Evolutionary conservation across 2,113 vertebrate genomes (phyloP).

Genomic region (Campylomormyrus numenius): DNA sequence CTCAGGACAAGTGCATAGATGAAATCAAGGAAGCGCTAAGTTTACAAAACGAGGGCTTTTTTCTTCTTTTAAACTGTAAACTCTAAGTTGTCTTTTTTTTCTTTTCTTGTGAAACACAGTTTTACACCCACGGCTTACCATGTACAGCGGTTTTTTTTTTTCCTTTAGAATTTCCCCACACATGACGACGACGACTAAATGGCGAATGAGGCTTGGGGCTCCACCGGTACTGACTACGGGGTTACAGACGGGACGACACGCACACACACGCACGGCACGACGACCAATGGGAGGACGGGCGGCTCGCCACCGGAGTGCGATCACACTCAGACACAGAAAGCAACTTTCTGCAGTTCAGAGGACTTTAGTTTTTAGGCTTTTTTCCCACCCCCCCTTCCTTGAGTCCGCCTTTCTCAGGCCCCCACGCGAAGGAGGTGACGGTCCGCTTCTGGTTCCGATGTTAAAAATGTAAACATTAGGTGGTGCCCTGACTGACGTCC

Average conservation of each 20-base stretch:
- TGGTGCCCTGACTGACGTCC: conserved; percentile 95
- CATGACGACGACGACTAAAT: conserved; percentile 44
- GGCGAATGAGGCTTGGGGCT: conserved; percentile 67
- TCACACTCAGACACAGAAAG: conserved; percentile 79
- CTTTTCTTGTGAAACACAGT: conserved; percentile 45
- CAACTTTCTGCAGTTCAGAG: conserved; percentile 64
- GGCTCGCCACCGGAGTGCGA: conserved; percentile 52
- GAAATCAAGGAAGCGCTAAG: conserved; percentile 89
- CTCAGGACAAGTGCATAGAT: conserved; percentile 78
- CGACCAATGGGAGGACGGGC: conserved; percentile 65
- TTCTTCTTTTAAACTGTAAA: conserved; percentile 66
- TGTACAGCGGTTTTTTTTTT: conserved; percentile 47
- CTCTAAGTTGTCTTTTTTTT: conserved; percentile 57
- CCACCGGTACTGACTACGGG: conserved; percentile 46
- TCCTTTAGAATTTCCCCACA: conserved; percentile 26
- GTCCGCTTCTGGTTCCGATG: conserved; percentile 71
- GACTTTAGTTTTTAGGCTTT: conserved; percentile 14
- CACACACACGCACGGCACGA: conserved; percentile 57
- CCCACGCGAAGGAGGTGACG: conserved; percentile 72
- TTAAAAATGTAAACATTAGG: conserved; percentile 99
- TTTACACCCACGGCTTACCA: conserved; percentile 62
- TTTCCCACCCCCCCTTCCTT: background rate
- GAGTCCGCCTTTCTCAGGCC: conserved; percentile 33
- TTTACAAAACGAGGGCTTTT: conserved; percentile 57
- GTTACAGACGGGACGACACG: conserved; percentile 35